phyloP scores from a whole-genome alignment of 2,113 vertebrate genomes.

The Nothobranchius kuhntae region DNA sequence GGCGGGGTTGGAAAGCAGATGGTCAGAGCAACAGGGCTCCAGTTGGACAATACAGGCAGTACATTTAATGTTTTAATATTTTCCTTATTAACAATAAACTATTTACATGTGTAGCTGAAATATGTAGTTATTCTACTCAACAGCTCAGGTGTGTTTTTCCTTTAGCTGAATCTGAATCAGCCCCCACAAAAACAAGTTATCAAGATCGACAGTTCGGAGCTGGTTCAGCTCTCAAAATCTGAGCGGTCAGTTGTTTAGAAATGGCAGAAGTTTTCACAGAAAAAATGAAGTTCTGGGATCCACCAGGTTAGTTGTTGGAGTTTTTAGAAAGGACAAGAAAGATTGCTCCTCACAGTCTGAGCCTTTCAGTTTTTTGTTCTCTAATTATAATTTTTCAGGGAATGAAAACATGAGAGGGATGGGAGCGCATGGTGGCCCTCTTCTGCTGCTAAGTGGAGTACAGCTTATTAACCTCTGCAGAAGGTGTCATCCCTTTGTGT shows the following conservation, averaged over 20 bases:
- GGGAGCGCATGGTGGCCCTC: not conserved
- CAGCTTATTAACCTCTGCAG: constrained; percentile 68
- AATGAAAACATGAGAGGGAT: constrained; percentile 17
- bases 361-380: constrained; percentile 26
- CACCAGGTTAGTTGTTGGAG: not conserved
- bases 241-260: not conserved
- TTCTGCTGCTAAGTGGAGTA: constrained; percentile 27
- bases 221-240: too few species aligned
- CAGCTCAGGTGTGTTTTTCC: too few species aligned
- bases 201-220: too few species aligned
- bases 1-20: constrained; percentile 60
- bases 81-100: not conserved
- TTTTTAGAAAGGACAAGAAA: constrained; percentile 9
- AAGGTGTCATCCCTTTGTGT: constrained; percentile 59
- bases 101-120: not conserved
- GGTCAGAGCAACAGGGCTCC: constrained; percentile 49
- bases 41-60: constrained; percentile 24
- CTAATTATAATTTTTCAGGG: constrained; percentile 27
- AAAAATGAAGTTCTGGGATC: constrained; percentile 7
- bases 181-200: too few species aligned
- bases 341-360: constrained; percentile 5
- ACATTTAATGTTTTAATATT: not conserved
- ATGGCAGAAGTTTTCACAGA: not conserved
- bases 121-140: too few species aligned
- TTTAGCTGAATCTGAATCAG: too few species aligned